Percentiles rank a stretch among this genome's conserved stretches.
These are phyloP conservation scores for Numenius phaeopus DNA, from an alignment of 2,797 vertebrate species.

Conservation along the genomic window DNA sequence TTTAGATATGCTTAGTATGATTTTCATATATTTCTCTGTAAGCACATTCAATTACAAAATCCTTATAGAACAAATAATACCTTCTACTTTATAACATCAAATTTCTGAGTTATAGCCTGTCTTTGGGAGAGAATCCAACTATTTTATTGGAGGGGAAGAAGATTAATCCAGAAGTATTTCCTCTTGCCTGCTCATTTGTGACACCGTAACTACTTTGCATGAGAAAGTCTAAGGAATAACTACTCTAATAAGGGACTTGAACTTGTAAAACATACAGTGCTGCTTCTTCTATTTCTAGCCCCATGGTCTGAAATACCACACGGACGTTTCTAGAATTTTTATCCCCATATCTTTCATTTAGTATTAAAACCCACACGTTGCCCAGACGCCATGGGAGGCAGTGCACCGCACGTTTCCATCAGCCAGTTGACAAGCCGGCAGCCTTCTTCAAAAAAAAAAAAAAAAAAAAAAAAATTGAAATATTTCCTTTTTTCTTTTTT, in stretches of 20 bases:
- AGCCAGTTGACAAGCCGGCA: neutral
- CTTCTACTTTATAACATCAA: neutral
- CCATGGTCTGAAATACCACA: neutral
- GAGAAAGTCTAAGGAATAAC: neutral
- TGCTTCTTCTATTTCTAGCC: neutral
- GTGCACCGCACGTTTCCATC: neutral
- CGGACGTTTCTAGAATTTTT: neutral
- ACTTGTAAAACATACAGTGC: neutral
- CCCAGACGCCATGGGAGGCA: neutral
- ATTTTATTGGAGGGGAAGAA: rapidly evolving
- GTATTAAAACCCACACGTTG: neutral
- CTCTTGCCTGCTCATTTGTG: neutral
- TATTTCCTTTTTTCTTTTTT: neutral
- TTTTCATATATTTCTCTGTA: neutral
- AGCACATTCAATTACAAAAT: neutral
- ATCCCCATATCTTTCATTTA: neutral
- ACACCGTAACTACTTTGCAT: neutral
- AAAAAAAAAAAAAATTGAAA: no score
- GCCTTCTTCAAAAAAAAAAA: neutral
- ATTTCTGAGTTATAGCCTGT: neutral
- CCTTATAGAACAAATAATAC: neutral
- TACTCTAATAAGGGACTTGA: neutral
- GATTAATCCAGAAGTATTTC: neutral
- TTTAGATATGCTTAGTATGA: neutral
- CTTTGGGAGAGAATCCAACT: neutral